Evolutionary conservation across 2,113 vertebrate genomes (phyloP).

Genomic region (Craseonycteris thonglongyai): DNA sequence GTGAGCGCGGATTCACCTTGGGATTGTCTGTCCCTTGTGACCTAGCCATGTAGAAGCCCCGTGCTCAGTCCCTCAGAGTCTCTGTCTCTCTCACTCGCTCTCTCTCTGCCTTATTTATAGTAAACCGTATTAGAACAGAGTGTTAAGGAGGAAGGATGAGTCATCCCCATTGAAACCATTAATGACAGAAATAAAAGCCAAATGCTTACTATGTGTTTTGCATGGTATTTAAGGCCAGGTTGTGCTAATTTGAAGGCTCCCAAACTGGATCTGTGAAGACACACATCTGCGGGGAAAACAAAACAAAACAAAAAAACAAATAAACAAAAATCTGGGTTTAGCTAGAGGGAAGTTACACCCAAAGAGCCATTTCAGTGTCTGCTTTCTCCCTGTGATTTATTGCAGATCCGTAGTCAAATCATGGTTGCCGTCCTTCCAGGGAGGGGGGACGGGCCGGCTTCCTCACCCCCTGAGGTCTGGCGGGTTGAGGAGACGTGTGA

Average conservation of each 20-base stretch:
- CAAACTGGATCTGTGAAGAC: slow-evolving; percentile 43
- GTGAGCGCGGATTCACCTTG: not conserved
- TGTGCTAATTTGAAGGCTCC: slow-evolving; percentile 68
- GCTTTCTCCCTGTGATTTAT: not conserved
- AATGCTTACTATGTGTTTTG: slow-evolving; percentile 75
- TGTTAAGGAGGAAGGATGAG: slow-evolving; percentile 76
- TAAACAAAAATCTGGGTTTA: too few species aligned
- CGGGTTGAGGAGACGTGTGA: not conserved
- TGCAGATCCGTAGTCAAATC: not conserved
- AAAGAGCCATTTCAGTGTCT: not conserved
- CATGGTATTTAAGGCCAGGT: slow-evolving; percentile 71
- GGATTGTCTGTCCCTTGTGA: not conserved
- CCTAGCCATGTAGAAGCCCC: not conserved
- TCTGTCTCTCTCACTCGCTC: slow-evolving; percentile 25
- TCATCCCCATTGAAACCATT: slow-evolving; percentile 77
- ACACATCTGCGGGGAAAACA: not conserved
- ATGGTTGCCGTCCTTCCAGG: not conserved
- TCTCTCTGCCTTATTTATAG: slow-evolving; percentile 73
- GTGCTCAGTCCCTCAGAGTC: not conserved
- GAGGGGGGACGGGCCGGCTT: not conserved
- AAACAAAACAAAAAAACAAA: too few species aligned
- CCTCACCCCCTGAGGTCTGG: not conserved
- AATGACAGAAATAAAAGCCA: slow-evolving; percentile 76
- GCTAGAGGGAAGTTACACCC: not conserved
- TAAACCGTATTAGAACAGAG: slow-evolving; percentile 76